A percentile compares a stretch with the other conserved stretches of the same genome.
Conservation (phyloP, 2,113 vertebrate species). For the Clarias gariepinus region DNA sequence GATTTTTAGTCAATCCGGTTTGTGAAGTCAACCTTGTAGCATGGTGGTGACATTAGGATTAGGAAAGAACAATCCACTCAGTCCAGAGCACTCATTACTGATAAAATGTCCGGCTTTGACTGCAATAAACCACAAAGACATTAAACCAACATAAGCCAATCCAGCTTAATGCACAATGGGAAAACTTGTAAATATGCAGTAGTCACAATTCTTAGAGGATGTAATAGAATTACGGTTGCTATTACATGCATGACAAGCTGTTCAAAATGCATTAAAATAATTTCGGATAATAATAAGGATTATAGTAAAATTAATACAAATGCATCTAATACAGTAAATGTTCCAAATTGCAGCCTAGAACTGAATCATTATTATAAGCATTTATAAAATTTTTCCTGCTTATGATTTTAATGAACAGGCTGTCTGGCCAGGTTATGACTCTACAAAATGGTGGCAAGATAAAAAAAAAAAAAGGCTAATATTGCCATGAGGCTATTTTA, state of each 20-base stretch:
- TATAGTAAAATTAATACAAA: slow-evolving; percentile 6
- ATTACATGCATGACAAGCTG: slow-evolving; percentile 2
- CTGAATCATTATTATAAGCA: slow-evolving; percentile 8
- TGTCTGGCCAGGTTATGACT: neutral
- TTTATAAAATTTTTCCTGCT: slow-evolving; percentile 1
- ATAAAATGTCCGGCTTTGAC: slow-evolving; percentile 26
- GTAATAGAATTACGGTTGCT: slow-evolving; percentile 14
- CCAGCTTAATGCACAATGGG: slow-evolving; percentile 1
- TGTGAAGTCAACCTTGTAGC: slow-evolving; percentile 25
- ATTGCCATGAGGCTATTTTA: slow-evolving; percentile 9
- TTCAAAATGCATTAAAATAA: neutral
- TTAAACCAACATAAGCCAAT: neutral
- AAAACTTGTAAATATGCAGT: slow-evolving; percentile 1
- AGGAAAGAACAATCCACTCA: slow-evolving; percentile 44
- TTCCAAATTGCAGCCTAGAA: neutral
- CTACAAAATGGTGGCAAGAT: neutral
- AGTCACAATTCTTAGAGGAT: neutral
- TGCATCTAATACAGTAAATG: slow-evolving; percentile 13
- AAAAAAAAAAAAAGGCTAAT: neutral
- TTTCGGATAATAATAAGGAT: neutral
- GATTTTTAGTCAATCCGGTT: slow-evolving; percentile 39
- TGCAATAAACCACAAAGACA: neutral
- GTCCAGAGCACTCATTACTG: slow-evolving; percentile 25
- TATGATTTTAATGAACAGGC: slow-evolving; percentile 1
- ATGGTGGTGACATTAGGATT: slow-evolving; percentile 16